These are phyloP conservation scores for Syngnathus rostellatus DNA, from an alignment of 2,797 vertebrate species.

Conservation along the genomic window DNA sequence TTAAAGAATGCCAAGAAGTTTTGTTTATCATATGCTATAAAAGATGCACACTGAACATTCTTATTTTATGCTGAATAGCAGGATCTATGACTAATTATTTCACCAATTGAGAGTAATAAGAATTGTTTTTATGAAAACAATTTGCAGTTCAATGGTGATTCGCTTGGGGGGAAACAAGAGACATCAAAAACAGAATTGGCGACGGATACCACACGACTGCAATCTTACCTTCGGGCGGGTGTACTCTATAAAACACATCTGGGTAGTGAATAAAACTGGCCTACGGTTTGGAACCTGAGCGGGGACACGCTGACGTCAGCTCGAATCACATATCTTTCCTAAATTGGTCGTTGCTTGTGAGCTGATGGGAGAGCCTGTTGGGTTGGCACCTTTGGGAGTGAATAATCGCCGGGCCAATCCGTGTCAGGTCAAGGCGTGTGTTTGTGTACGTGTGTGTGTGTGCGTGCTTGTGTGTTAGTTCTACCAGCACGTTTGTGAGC, in stretches of 20 bases:
- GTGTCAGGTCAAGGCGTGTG: slow-evolving; percentile 52
- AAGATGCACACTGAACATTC: slow-evolving; percentile 66
- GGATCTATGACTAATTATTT: slow-evolving; percentile 82
- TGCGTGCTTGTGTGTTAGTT: slow-evolving; percentile 63
- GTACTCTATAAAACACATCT: slow-evolving; percentile 48
- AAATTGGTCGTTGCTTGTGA: slow-evolving; percentile 42
- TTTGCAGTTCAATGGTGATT: background rate
- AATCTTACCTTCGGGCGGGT: slow-evolving; percentile 70
- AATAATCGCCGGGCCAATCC: slow-evolving; percentile 60
- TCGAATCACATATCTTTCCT: slow-evolving; percentile 39
- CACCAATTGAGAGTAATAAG: slow-evolving; percentile 4
- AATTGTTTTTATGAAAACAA: background rate
- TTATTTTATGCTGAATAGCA: slow-evolving; percentile 83
- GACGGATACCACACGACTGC: slow-evolving; percentile 55
- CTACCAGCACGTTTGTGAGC: slow-evolving; percentile 54
- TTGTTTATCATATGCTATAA: slow-evolving; percentile 13
- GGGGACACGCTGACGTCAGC: slow-evolving; percentile 31
- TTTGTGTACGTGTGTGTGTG: slow-evolving; percentile 55
- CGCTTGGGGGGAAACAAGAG: slow-evolving; percentile 33
- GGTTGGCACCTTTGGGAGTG: slow-evolving; percentile 57
- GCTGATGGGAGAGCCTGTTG: slow-evolving; percentile 45
- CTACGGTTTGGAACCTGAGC: slow-evolving; percentile 24
- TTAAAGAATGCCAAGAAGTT: background rate
- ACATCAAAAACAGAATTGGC: slow-evolving; percentile 51
- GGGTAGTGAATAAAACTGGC: slow-evolving; percentile 22